A percentile compares a stretch with the other conserved stretches of the same genome.
Conservation (phyloP, 1,140 invertebrate genomes). For the Charaxes varanes region DNA sequence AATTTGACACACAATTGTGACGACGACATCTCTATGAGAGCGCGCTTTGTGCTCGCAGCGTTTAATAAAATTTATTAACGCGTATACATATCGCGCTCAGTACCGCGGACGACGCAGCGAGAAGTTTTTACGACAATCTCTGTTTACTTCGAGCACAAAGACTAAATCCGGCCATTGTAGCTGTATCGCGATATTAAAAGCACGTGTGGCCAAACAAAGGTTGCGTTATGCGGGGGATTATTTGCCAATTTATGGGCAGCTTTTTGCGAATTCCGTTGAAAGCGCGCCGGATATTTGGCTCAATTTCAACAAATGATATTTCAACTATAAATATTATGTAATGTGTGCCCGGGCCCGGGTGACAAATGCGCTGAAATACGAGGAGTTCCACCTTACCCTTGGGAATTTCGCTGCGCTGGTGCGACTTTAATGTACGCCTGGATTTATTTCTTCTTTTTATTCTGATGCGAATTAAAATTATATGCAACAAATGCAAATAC, state of each 20-base stretch:
- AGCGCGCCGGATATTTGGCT: constrained; percentile 70
- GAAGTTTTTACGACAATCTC: constrained; percentile 54
- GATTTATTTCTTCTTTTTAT: constrained; percentile 52
- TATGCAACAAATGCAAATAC: no score
- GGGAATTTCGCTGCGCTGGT: constrained; percentile 39
- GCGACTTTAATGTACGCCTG: constrained; percentile 31
- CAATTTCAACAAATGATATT: constrained; percentile 72
- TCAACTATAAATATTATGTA: constrained; percentile 65
- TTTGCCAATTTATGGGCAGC: constrained; percentile 72
- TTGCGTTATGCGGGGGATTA: constrained; percentile 73
- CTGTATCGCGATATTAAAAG: constrained; percentile 64
- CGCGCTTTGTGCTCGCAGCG: constrained; percentile 36
- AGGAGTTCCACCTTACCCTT: constrained; percentile 42
- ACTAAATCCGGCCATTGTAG: constrained; percentile 62
- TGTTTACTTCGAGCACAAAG: constrained; percentile 49
- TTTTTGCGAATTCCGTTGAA: constrained; percentile 70
- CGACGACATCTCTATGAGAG: constrained; percentile 42
- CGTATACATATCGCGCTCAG: constrained; percentile 28
- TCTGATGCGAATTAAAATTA: no score
- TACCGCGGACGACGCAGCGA: constrained; percentile 15
- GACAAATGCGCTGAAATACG: constrained; percentile 40
- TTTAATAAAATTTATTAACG: constrained; percentile 71
- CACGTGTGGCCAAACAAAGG: constrained; percentile 73
- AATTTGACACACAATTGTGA: constrained; percentile 59
- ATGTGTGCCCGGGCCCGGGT: constrained; percentile 47